Evolutionary conservation across 2,797 vertebrate species (phyloP), one percentile per base, ranked within the genome.

Genomic region (Acipenser transmontanus): DNA sequence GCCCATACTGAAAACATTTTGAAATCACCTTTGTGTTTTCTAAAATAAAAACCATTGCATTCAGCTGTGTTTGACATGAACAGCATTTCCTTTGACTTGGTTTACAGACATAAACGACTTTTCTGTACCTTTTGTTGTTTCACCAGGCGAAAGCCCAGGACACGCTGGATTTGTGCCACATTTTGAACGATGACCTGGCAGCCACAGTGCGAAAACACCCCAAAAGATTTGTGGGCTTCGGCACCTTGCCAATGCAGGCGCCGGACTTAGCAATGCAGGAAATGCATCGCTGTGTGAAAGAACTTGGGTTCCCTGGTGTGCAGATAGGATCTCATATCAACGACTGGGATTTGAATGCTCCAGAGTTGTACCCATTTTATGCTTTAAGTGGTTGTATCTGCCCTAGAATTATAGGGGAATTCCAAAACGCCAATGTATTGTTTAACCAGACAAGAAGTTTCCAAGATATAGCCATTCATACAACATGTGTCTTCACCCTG

Each of bases 281-380:
- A 82, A 92, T 99, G 94, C 85, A 82, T 52, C 94, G 94, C 47
- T 99, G 95, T 3, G 91, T 97, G 68, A 89, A 84, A 6, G 88
- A 98, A 8, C 87, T 99, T 8, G 91, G 93, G 7, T 98, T 99
- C 78, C 93, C 95, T 0, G 97, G 97, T 5, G 87, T 99, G 63
- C 96, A 99, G 78, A 98, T 99, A 2, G 95, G 95, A 65, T 95
- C 97, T 6, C 95, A 98, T 59, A 70, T 99, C 82, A 99, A 99
- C 56, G 70, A 84, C 56, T 98, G 95, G 95, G 91, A 98, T 82
- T 89, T 99, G 63, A 95, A 94, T 0, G 78, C 89, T 0, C 72
- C 86, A 1, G 93, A 98, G 66, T 92, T 99, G 7, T 73, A 89
- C 0, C 82, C 90, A 0, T 62, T 99, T 77, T 99, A 91, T 13